These are phyloP conservation scores for Ornithoptera priamus DNA, from an alignment of 2,888 invertebrate species.

Conservation along the genomic window DNA sequence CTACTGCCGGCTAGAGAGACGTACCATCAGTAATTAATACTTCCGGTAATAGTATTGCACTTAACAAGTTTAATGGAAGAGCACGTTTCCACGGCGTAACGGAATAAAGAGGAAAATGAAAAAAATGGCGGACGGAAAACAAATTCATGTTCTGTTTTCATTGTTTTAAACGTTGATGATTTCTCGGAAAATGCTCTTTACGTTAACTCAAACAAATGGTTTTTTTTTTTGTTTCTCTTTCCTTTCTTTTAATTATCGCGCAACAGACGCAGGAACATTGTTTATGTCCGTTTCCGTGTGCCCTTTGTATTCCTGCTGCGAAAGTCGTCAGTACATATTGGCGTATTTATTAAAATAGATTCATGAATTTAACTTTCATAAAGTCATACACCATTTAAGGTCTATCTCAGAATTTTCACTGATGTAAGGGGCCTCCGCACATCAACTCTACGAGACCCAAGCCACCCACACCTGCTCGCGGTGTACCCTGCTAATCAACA, in stretches of 20 bases:
- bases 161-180: constrained; percentile 27
- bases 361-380: too few species aligned
- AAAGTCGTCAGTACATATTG: neutral
- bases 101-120: constrained; percentile 12
- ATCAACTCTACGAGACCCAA: too few species aligned
- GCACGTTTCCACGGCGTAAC: constrained; percentile 17
- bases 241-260: neutral
- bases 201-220: constrained; percentile 13
- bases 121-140: constrained; percentile 17
- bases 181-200: constrained; percentile 3
- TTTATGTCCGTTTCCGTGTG: neutral
- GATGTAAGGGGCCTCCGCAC: too few species aligned
- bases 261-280: neutral
- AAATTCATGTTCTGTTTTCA: constrained; percentile 24
- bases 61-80: constrained; percentile 23
- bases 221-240: constrained; percentile 1
- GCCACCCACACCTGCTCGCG: too few species aligned
- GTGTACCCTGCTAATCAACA: too few species aligned
- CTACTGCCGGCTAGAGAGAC: too few species aligned
- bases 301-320: neutral
- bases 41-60: constrained; percentile 12
- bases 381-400: too few species aligned
- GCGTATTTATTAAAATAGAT: neutral
- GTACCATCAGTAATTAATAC: constrained; percentile 1
- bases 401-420: too few species aligned